These are phyloP conservation scores for Manis crassicaudata DNA, from an alignment of 2,797 vertebrate genomes.

Conservation along the genomic window DNA sequence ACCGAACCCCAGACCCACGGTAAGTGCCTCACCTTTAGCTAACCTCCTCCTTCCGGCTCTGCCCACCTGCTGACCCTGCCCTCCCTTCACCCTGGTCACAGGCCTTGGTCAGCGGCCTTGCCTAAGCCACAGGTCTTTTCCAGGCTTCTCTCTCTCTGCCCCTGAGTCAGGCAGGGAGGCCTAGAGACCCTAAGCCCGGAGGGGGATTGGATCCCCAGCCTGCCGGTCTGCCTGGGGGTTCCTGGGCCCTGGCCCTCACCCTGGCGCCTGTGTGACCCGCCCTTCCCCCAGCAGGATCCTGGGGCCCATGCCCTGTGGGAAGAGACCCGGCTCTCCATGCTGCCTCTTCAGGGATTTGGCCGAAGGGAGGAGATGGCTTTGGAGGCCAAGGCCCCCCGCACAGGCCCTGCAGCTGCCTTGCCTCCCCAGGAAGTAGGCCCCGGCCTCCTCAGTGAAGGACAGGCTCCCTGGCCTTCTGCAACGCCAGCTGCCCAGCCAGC, in stretches of 20 bases:
- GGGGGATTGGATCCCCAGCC: background rate
- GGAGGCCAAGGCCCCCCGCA: background rate
- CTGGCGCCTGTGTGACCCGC: constrained; percentile 7
- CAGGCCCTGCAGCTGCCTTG: background rate
- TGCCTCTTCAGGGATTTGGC: constrained; percentile 90
- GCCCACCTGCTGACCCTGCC: background rate
- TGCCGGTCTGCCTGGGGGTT: background rate
- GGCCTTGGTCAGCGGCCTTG: background rate
- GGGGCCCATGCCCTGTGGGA: constrained; percentile 79
- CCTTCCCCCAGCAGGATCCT: constrained; percentile 83
- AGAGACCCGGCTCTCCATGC: constrained; percentile 89
- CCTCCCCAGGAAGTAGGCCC: background rate
- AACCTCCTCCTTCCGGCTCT: background rate
- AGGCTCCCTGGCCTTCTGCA: constrained; percentile 72
- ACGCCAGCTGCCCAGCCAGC: background rate
- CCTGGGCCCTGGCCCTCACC: background rate
- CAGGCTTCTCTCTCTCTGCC: background rate
- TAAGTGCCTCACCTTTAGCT: constrained; percentile 73
- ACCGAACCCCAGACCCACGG: constrained; percentile 75
- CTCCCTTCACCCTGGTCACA: fast-evolving
- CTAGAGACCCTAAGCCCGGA: background rate
- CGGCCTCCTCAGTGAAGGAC: constrained; percentile 86
- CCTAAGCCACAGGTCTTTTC: background rate
- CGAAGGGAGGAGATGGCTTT: constrained; percentile 85
- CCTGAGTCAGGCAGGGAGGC: background rate